Evolutionary conservation across 2,113 vertebrate genomes (phyloP), one percentile per base, ranked within the genome.

Genomic region (Tupaia chinensis): DNA sequence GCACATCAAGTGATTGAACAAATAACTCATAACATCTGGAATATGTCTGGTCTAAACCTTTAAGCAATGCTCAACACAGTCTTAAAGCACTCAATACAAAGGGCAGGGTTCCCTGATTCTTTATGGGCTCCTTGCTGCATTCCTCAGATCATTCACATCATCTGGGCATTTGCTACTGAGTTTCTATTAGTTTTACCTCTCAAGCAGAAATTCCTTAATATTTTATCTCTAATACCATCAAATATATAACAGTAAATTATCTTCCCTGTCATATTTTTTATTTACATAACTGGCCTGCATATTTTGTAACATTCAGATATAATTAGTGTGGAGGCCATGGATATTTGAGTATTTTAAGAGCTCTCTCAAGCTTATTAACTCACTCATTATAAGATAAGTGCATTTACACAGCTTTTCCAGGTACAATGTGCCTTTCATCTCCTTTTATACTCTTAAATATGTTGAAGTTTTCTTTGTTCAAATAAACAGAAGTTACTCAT

Each of bases 351-450:
- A 65, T 93, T 87, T 96, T 68, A 80, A 95, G 80, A 29, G 60
- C 23, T 81, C 68, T 95, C 44, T 94, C 44, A 44, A 73, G 61
- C 54, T 88, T 81, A 82, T 92, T 34, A 60, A 69, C 54, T 97
- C 60, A 83, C 13, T 96, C 65, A 56, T 44, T 29, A 6, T 17
- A 54, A 56, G 91, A 17, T 66, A 87, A 86, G 22, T 32, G 15
- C 34, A 25, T 58, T 61, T 68, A 54, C 19, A 54, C 9, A 61
- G 78, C 20, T 53, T 58, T 63, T 88, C 11, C 63, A 87, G 32
- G 63, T 69, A 58, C 70, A 79, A 34, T 78, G 34, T 82, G 74
- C n/a, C 82, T 79, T 32, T 86, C 29, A 19, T 89, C 61, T 54
- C 27, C 22, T 88, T 60, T 69, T 25, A 61, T 7, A 68, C 27